Evolutionary conservation across 2,797 vertebrate genomes (phyloP).

Genomic region (Anabas testudineus): DNA sequence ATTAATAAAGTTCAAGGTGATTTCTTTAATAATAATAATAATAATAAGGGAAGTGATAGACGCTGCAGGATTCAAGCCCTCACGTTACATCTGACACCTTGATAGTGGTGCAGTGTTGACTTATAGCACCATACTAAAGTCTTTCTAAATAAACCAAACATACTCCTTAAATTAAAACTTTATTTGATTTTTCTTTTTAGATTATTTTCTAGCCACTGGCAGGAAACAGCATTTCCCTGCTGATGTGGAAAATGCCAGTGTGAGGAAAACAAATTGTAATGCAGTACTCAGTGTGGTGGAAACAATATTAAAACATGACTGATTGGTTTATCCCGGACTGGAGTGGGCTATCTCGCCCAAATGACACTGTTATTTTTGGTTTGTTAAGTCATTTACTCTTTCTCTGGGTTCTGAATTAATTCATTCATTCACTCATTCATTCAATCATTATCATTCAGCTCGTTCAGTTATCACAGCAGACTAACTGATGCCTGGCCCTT

Average conservation of each 20-base stretch:
- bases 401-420: slow-evolving; percentile 45
- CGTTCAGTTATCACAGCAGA: slow-evolving; percentile 41
- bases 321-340: slow-evolving; percentile 70
- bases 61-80: slow-evolving; percentile 11
- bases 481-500: slow-evolving; percentile 36
- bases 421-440: slow-evolving; percentile 45
- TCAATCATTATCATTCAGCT: slow-evolving; percentile 40
- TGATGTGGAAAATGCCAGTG: slow-evolving; percentile 57
- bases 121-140: slow-evolving; percentile 19
- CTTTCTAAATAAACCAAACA: slow-evolving; percentile 39
- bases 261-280: slow-evolving; percentile 63
- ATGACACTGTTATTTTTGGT: slow-evolving; percentile 54
- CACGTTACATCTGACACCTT: slow-evolving; percentile 16
- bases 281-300: slow-evolving; percentile 56
- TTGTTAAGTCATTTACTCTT: slow-evolving; percentile 38
- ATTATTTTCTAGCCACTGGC: slow-evolving; percentile 28
- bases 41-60: no score
- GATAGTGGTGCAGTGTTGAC: slow-evolving; percentile 19
- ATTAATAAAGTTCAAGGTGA: no score
- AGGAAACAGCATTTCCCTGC: slow-evolving; percentile 34
- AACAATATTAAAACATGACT: slow-evolving; percentile 72
- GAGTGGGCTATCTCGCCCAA: slow-evolving; percentile 33
- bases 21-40: no score
- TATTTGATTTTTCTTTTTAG: slow-evolving; percentile 40
- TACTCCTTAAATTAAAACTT: slow-evolving; percentile 51